Conservation (phyloP, 2,888 invertebrate genomes). For the Acronicta leporina region DNA sequence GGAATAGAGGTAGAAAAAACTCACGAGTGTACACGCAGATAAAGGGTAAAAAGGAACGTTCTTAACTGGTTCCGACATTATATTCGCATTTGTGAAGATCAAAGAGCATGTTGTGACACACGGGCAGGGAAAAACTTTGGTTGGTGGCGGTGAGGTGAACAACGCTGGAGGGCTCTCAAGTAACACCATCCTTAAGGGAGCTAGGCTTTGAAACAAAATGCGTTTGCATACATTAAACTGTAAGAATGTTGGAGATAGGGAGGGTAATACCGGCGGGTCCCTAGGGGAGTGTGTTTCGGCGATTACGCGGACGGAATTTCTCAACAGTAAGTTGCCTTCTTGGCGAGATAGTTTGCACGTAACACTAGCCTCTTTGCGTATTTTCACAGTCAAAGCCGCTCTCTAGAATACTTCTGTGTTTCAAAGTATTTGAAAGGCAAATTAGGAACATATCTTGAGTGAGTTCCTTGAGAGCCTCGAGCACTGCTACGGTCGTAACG, state of each 20-base stretch:
- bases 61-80: conserved; percentile 85
- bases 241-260: conserved; percentile 88
- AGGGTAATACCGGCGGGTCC: conserved; percentile 79
- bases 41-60: conserved; percentile 76
- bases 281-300: conserved; percentile 85
- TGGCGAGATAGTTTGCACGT: conserved; percentile 85
- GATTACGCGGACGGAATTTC: conserved; percentile 88
- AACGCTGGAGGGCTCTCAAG: conserved; percentile 80
- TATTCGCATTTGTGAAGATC: conserved; percentile 88
- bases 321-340: conserved; percentile 78
- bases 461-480: conserved; percentile 67
- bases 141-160: conserved; percentile 73
- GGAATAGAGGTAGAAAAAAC: conserved; percentile 62
- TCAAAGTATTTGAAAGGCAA: conserved; percentile 87
- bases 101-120: conserved; percentile 86
- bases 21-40: conserved; percentile 72
- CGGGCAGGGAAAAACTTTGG: conserved; percentile 79
- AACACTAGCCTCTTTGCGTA: conserved; percentile 83
- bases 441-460: conserved; percentile 81
- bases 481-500: conserved; percentile 62
- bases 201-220: conserved; percentile 89
- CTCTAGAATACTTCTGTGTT: conserved; percentile 82
- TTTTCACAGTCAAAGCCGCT: conserved; percentile 83
- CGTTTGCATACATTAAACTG: conserved; percentile 89
- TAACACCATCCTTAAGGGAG: conserved; percentile 85